phyloP scores from a whole-genome alignment of 1,140 invertebrate species.

The Coenobita brevimanus region DNA sequence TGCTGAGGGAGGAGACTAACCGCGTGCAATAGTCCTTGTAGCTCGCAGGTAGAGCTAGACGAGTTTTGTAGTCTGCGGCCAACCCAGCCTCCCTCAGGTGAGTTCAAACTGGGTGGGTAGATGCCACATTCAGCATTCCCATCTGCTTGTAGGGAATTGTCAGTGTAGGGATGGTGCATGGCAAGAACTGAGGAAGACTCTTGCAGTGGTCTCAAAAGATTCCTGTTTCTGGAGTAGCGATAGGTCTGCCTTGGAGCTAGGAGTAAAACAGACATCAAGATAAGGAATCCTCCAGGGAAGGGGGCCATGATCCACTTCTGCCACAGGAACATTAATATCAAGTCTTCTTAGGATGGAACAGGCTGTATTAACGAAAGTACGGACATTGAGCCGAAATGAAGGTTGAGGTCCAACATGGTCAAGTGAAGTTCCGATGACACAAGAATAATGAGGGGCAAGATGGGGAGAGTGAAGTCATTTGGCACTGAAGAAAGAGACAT shows the following conservation, averaged over 20 bases:
- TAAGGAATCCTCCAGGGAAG: not conserved
- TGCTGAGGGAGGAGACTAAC: not conserved
- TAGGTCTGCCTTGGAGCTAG: no score
- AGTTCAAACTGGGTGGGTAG: not conserved
- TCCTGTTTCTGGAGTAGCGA: not conserved
- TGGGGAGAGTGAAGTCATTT: no score
- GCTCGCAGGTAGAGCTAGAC: not conserved
- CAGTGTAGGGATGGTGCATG: no score
- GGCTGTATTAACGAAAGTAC: no score
- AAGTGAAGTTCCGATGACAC: no score
- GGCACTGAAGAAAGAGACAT: slow-evolving; percentile 30
- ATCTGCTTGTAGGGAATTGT: no score
- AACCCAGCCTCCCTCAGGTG: no score
- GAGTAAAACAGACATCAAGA: not conserved
- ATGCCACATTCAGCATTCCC: not conserved
- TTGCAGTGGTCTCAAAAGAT: not conserved
- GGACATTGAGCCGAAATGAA: not conserved
- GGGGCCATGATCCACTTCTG: no score
- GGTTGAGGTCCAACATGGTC: no score
- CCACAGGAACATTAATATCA: not conserved
- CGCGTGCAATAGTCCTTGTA: slow-evolving; percentile 14
- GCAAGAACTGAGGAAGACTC: no score
- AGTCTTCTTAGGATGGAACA: slow-evolving; percentile 1
- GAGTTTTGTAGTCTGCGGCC: no score
- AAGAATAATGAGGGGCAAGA: no score